Conservation (phyloP, 2,797 vertebrate genomes). For the Eremophila alpestris region DNA sequence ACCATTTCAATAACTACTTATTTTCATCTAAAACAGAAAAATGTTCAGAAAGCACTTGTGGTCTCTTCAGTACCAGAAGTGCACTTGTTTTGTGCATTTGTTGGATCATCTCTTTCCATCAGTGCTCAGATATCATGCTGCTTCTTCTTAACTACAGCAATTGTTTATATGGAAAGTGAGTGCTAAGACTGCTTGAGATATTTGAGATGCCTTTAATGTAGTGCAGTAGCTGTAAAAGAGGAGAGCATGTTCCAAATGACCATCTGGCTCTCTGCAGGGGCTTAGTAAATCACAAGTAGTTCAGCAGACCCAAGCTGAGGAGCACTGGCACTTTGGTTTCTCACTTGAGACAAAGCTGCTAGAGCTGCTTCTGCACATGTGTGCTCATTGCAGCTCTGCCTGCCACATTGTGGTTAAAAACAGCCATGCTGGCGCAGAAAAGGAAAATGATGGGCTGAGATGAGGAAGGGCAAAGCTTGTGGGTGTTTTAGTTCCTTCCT, state of each 20-base stretch:
- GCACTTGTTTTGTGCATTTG: background rate
- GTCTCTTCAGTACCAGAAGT: background rate
- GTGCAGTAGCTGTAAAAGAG: conserved; percentile 18
- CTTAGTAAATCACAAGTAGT: conserved; percentile 1
- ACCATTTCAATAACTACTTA: background rate
- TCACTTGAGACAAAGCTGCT: background rate
- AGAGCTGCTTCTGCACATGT: background rate
- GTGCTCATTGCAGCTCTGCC: background rate
- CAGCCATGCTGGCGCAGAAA: background rate
- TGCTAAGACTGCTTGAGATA: background rate
- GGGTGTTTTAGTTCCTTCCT: background rate
- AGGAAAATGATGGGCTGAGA: background rate
- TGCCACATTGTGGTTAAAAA: background rate
- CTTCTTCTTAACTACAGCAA: background rate
- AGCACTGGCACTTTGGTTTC: background rate
- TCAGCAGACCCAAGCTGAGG: background rate
- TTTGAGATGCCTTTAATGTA: conserved; percentile 26
- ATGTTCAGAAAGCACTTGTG: background rate
- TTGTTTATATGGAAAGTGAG: background rate
- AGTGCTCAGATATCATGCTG: background rate
- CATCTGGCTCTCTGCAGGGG: conserved; percentile 46
- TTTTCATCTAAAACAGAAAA: background rate
- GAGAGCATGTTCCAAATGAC: background rate
- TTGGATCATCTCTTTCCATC: background rate
- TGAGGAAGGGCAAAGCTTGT: background rate